Conservation (phyloP, 2,888 invertebrate genomes). For the Gibbula magus region DNA sequence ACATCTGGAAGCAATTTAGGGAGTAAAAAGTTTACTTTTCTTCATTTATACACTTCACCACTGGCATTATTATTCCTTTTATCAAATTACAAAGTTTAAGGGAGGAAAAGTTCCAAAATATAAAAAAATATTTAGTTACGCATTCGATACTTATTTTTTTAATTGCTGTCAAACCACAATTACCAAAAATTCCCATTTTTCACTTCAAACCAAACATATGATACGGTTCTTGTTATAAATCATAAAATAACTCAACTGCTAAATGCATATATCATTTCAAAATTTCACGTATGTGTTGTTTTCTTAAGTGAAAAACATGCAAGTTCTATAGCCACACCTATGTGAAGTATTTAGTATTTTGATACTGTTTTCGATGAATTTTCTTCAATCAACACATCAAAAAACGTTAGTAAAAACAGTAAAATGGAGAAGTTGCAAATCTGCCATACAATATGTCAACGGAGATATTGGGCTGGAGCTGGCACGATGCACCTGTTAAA, state of each 20-base stretch:
- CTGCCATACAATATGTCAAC: conserved; percentile 15
- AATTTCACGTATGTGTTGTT: not conserved
- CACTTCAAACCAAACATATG: not conserved
- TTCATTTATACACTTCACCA: no score
- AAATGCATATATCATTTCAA: not conserved
- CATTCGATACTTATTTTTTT: no score
- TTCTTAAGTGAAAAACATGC: not conserved
- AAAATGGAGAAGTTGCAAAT: not conserved
- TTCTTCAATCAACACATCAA: not conserved
- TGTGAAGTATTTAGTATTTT: not conserved
- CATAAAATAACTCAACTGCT: not conserved
- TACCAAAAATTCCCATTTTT: no score
- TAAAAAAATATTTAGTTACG: no score
- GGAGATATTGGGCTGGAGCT: not conserved
- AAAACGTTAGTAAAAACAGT: not conserved
- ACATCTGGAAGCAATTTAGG: no score
- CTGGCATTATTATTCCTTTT: no score
- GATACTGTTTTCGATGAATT: conserved; percentile 13
- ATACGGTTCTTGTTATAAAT: not conserved
- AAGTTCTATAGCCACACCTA: not conserved
- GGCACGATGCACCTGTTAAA: not conserved
- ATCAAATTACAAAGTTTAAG: no score
- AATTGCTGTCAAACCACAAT: no score
- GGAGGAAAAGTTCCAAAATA: no score
- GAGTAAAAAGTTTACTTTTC: no score